These are phyloP conservation scores for Amiota communis DNA, from an alignment of 2,888 invertebrate genomes.

Conservation along the genomic window DNA sequence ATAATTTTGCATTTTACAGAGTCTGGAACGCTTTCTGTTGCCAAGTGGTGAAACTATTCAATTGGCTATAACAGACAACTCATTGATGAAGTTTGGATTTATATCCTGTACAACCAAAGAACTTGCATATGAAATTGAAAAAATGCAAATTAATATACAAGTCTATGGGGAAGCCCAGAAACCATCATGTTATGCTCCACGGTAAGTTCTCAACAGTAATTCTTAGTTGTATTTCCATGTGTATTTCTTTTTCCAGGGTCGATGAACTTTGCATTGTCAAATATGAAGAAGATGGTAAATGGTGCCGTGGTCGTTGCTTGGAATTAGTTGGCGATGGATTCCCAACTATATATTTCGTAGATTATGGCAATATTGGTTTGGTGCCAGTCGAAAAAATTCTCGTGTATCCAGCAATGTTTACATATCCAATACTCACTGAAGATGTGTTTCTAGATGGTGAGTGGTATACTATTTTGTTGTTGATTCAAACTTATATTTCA, in stretches of 20 bases:
- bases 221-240: neutral
- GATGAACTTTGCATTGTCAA: conserved; percentile 68
- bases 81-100: conserved; percentile 58
- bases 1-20: conserved; percentile 42
- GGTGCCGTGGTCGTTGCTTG: conserved; percentile 70
- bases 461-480: neutral
- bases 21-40: conserved; percentile 40
- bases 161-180: conserved; percentile 55
- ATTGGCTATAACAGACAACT: conserved; percentile 68
- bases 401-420: conserved; percentile 68
- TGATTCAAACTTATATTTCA: neutral
- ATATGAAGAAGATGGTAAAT: conserved; percentile 57
- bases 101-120: conserved; percentile 63
- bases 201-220: conserved; percentile 50
- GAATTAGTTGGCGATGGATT: conserved; percentile 70
- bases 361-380: conserved; percentile 67
- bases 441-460: conserved; percentile 62
- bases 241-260: conserved; percentile 46
- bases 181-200: conserved; percentile 56
- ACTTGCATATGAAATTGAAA: conserved; percentile 59
- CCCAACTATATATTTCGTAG: conserved; percentile 69
- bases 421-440: conserved; percentile 62
- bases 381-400: conserved; percentile 63
- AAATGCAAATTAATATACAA: conserved; percentile 63
- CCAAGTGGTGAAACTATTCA: conserved; percentile 59